Conservation (phyloP, 2,888 invertebrate species). For the Enchytraeus crypticus region DNA sequence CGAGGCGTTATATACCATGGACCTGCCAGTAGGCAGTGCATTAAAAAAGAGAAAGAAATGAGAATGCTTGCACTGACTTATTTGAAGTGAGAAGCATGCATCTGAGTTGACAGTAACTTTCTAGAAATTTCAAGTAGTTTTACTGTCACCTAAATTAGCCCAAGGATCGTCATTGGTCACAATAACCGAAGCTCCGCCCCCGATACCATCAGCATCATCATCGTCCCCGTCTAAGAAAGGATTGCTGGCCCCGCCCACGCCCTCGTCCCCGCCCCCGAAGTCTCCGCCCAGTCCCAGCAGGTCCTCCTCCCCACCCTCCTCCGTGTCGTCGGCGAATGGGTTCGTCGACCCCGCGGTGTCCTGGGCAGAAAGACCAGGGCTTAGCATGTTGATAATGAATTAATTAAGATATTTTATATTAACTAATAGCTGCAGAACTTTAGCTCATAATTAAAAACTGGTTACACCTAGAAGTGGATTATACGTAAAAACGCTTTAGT, state of each 20-base stretch:
- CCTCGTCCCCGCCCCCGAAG: neutral
- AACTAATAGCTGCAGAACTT: neutral
- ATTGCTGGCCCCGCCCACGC: neutral
- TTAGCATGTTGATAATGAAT: no score
- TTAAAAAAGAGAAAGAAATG: no score
- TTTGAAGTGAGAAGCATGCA: no score
- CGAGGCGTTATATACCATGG: no score
- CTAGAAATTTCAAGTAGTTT: no score
- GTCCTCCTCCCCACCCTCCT: neutral
- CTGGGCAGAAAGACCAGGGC: neutral
- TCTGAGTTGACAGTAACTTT: no score
- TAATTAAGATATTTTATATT: no score
- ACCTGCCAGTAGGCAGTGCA: no score
- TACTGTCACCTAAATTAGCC: neutral
- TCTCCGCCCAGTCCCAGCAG: neutral
- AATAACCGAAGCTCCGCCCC: neutral
- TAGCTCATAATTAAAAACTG: neutral
- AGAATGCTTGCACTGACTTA: no score
- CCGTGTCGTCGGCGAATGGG: slow-evolving; percentile 12
- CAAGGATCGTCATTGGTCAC: neutral
- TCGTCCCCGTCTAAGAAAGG: slow-evolving; percentile 1
- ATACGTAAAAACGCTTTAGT: no score
- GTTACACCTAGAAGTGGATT: neutral
- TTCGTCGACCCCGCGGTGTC: slow-evolving; percentile 8
- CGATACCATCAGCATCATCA: neutral